Evolutionary conservation across 2,888 invertebrate species (phyloP), one percentile per base, ranked within the genome.

Genomic region (Poecilus cupreus): DNA sequence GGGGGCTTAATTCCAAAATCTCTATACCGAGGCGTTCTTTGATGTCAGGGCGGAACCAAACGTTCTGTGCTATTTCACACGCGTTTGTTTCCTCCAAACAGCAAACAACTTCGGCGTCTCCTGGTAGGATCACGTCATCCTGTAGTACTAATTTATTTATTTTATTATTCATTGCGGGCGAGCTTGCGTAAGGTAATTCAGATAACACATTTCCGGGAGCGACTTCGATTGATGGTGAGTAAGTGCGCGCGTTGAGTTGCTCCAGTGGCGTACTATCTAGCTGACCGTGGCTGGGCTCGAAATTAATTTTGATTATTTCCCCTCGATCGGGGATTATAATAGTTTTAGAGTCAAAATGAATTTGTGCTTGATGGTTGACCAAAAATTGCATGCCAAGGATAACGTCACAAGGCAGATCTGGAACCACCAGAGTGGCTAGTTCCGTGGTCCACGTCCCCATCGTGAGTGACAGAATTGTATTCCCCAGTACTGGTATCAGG

Each of bases 351-450:
- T n/a, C 26, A 39, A 37, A 68, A 37, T 68, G 37, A 0, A 68
- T 37, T 13, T 18, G 1, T 2, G 39, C 39, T 11, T 18, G 11
- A 16, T 32, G 10, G 3, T 68, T 18, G 4, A 18, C 11, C 2
- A 68, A 5, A 32, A 70, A 70, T 26, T 72, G 22, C 24, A 49
- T 46, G 6, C 72, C 46, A 18, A 60, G 24, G 1, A 60, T 60
- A 3, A 46, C 11, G 13, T n/a, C 46, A 5, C 43, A 46, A 8
- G 72, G 46, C n/a, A 72, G 49, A 24, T 49, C 6, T 46, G 43
- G 46, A 46, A 72, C 46, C 4, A 72, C 72, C 39, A 72, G 72
- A 24, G 72, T 26, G 43, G 46, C 49, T 72, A 46, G 0, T n/a
- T 72, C 72, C 20, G 43, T 49, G 46, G 22, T 22, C 18, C 49